Percentiles rank a stretch among this genome's conserved stretches.
Conservation (phyloP, 37 sponge, comb jelly and placozoan species). For the Oscarella lobularis region DNA sequence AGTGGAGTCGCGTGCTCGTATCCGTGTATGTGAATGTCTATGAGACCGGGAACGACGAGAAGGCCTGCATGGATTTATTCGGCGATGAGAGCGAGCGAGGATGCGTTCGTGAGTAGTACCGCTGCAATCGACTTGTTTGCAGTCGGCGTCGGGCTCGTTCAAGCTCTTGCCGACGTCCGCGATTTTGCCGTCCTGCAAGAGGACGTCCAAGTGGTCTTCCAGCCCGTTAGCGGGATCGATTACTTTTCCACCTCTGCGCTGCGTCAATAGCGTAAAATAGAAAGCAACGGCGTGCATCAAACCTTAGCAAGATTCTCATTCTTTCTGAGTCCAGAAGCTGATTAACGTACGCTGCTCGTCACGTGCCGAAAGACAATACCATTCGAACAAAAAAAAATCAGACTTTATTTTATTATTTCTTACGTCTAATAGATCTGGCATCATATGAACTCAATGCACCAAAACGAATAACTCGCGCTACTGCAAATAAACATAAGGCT, state of each 20-base stretch:
- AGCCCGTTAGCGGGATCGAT: slow-evolving; percentile 25
- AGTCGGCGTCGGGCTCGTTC: neutral
- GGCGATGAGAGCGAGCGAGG: too few species aligned
- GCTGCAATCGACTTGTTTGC: slow-evolving; percentile 10
- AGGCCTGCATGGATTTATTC: slow-evolving; percentile 6
- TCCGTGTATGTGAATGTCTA: slow-evolving; percentile 30
- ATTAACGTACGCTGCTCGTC: too few species aligned
- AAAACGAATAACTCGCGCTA: too few species aligned
- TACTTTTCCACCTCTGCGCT: slow-evolving; percentile 15
- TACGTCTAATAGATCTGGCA: too few species aligned
- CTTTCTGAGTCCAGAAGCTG: too few species aligned
- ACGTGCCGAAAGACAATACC: too few species aligned
- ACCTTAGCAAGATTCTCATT: too few species aligned
- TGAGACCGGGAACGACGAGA: slow-evolving; percentile 28
- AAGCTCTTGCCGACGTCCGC: slow-evolving; percentile 1
- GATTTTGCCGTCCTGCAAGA: slow-evolving; percentile 11
- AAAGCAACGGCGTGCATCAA: too few species aligned
- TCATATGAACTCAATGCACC: too few species aligned
- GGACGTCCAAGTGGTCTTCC: slow-evolving; percentile 16
- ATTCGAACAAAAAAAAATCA: too few species aligned
- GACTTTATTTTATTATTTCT: too few species aligned
- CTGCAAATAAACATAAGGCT: neutral
- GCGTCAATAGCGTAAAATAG: too few species aligned
- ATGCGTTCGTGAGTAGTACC: neutral
- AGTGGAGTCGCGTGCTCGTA: slow-evolving; percentile 19